Evolutionary conservation across 1,140 invertebrate species (phyloP), one percentile per base, ranked within the genome.

Genomic region (Xylocopa sonorina): DNA sequence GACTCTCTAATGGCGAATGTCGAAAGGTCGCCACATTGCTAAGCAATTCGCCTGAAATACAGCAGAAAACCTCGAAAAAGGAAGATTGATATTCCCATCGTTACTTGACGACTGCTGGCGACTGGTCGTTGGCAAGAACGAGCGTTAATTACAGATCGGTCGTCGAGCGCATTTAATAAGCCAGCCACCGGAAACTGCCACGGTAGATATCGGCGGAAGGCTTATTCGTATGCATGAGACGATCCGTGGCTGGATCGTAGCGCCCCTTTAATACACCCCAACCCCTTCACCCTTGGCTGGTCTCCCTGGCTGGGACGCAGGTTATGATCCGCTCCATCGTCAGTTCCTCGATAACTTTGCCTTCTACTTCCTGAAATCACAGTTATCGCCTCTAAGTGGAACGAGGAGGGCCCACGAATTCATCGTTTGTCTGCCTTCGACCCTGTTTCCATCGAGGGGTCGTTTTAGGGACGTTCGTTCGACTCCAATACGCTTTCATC

Each of bases 161-260:
- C 55, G 81, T 75, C 60, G 32, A 27, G 21, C 34, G 73, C 62
- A 43, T 57, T 81, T 82, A 82, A 77, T 83, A 83, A 83, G 57
- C 53, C 14, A n/a, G 78, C 69, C 58, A 77, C 38, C 68, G 46
- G 53, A 74, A 53, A 32, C 18, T 46, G 62, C 57, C 57, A 60
- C 46, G 46, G 62, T 62, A 73, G 34, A 68, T 53, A 58, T 29
- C 34, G 24, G 16, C n/a, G 38, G 29, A 69, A 51, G 24, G 53
- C 81, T 83, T 71, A 84, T 84, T 83, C 53, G 66, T 84, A 84
- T 84, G 83, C 81, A 84, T 80, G 81, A 80, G 74, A 77, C 66
- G 69, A 64, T 51, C n/a, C 64, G 29, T 46, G 62, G 51, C 3
- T 55, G 75, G 63, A 67, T 83, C 57, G 72, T 43, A 58, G 76